Evolutionary conservation across 2,113 vertebrate genomes (phyloP).

Genomic region (Paracanthobrama guichenoti): DNA sequence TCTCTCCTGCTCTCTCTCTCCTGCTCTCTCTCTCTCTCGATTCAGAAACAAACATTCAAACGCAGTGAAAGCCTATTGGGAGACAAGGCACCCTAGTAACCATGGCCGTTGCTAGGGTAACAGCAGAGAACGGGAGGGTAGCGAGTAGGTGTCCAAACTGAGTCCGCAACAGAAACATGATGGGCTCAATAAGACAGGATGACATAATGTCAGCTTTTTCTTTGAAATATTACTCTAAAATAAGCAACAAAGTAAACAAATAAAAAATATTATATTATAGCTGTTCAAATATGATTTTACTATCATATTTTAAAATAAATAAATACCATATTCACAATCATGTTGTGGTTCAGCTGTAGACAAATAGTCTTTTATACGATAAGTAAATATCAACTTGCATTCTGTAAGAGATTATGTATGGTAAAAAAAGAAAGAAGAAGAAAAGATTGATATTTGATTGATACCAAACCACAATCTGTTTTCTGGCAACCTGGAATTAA

Average conservation of each 20-base stretch:
- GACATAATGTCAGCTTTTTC: neutral
- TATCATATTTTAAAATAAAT: neutral
- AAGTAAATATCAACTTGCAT: neutral
- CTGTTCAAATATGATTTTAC: neutral
- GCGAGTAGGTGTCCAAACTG: conserved; percentile 55
- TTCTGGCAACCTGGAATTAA: no score
- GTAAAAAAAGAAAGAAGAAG: no score
- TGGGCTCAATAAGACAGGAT: conserved; percentile 27
- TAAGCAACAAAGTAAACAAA: neutral
- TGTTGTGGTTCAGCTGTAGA: neutral
- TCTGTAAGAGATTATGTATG: no score
- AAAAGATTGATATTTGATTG: no score
- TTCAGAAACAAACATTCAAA: conserved; percentile 49
- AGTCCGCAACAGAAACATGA: conserved; percentile 47
- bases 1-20: conserved; percentile 1
- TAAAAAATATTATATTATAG: neutral
- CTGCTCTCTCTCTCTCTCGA: conserved; percentile 11
- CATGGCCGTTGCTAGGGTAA: conserved; percentile 73
- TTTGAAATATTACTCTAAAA: neutral
- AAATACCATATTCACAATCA: neutral
- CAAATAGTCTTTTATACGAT: neutral
- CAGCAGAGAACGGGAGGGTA: conserved; percentile 60
- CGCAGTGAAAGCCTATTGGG: conserved; percentile 42
- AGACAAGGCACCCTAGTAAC: conserved; percentile 64
- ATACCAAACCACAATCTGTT: no score